These are phyloP conservation scores for Andrena hattorfiana DNA, from an alignment of 2,888 invertebrate species.

Conservation along the genomic window DNA sequence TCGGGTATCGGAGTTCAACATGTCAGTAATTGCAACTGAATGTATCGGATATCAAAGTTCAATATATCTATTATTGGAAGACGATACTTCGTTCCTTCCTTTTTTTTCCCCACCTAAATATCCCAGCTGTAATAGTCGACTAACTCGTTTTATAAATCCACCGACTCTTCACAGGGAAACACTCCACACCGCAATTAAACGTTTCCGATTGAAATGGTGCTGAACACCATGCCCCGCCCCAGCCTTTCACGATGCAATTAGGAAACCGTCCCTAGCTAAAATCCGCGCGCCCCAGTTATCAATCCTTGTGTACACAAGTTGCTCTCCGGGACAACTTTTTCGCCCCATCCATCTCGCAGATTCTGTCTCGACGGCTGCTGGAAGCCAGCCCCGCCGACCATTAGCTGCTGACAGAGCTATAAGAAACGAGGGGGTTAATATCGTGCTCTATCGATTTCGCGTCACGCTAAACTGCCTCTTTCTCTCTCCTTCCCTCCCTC, in stretches of 20 bases:
- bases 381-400: neutral
- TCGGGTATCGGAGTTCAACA: too few species aligned
- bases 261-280: neutral
- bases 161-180: too few species aligned
- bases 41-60: too few species aligned
- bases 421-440: slow-evolving; percentile 61
- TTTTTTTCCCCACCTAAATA: too few species aligned
- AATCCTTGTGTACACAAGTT: neutral
- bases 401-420: slow-evolving; percentile 30
- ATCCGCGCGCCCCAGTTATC: neutral
- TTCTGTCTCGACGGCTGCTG: neutral
- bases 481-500: slow-evolving; percentile 8
- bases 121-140: too few species aligned
- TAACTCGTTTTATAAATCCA: too few species aligned
- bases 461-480: slow-evolving; percentile 55
- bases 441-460: slow-evolving; percentile 72
- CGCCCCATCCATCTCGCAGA: neutral
- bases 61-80: too few species aligned
- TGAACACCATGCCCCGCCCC: neutral
- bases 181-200: slow-evolving; percentile 1
- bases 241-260: neutral
- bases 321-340: neutral
- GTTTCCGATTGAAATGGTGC: neutral
- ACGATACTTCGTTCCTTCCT: too few species aligned
- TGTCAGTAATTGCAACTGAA: too few species aligned